Conservation (phyloP, 2,797 vertebrate species). For the Nyctibius grandis region DNA sequence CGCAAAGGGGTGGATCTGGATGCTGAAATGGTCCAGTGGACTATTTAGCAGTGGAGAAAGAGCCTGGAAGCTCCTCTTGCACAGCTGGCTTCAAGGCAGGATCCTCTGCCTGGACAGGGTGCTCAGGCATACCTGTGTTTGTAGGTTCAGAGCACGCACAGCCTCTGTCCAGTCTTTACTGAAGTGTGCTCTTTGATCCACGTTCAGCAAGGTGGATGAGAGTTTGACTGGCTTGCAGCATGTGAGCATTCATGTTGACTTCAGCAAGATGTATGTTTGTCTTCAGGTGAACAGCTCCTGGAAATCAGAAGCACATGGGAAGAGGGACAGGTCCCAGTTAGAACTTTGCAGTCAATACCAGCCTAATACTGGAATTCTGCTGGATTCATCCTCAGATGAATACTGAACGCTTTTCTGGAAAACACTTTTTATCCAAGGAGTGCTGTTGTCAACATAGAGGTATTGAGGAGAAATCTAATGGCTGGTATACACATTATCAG, state of each 20-base stretch:
- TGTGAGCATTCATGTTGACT: neutral
- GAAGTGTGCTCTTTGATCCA: neutral
- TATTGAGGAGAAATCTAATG: neutral
- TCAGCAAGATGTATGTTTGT: neutral
- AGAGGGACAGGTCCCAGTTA: neutral
- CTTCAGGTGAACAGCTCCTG: neutral
- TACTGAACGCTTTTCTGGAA: neutral
- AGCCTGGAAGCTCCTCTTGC: neutral
- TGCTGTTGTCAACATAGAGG: neutral
- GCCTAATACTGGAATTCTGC: neutral
- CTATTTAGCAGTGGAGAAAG: neutral
- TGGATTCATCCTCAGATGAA: neutral
- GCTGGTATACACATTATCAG: neutral
- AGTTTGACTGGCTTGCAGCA: neutral
- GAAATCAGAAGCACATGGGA: neutral
- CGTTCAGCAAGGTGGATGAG: neutral
- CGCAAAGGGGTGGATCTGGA: neutral
- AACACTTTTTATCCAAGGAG: neutral
- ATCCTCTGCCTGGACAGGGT: fast-evolving
- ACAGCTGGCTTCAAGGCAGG: neutral
- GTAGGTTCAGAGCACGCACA: neutral
- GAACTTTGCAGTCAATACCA: neutral
- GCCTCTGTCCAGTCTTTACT: neutral
- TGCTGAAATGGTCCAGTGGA: neutral
- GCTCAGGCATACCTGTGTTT: neutral